Percentiles rank a stretch among this genome's conserved stretches.
These are phyloP conservation scores for Penaeus vannamei DNA, from an alignment of 1,140 invertebrate species.

Conservation along the genomic window DNA sequence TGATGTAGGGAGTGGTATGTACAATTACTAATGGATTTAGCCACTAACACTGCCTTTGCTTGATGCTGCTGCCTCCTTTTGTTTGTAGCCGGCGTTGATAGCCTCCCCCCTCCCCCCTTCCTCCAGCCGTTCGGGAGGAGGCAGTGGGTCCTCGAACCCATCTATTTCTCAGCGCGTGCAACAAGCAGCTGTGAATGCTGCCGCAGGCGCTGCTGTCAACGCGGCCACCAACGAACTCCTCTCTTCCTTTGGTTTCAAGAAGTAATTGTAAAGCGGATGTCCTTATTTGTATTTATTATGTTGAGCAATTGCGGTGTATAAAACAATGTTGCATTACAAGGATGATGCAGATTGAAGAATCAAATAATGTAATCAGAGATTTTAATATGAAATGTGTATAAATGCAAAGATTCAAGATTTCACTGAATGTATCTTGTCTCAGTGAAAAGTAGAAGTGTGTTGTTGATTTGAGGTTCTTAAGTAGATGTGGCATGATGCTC, in stretches of 20 bases:
- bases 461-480: too few species aligned
- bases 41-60: constrained; percentile 41
- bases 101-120: constrained; percentile 37
- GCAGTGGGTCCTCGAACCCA: constrained; percentile 8
- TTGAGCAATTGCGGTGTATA: too few species aligned
- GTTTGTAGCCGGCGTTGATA: constrained; percentile 65
- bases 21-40: constrained; percentile 34
- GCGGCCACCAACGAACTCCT: constrained; percentile 66
- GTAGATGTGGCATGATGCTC: too few species aligned
- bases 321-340: too few species aligned
- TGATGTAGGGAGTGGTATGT: constrained; percentile 13
- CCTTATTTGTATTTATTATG: too few species aligned
- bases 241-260: constrained; percentile 66
- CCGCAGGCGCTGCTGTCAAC: constrained; percentile 65
- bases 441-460: too few species aligned
- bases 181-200: constrained; percentile 63
- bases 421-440: too few species aligned
- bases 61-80: constrained; percentile 42
- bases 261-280: constrained; percentile 30
- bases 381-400: too few species aligned
- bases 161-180: constrained; percentile 60
- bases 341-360: too few species aligned
- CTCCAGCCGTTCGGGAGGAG: constrained; percentile 52
- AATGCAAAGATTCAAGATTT: too few species aligned
- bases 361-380: too few species aligned